Evolutionary conservation across 2,113 vertebrate genomes (phyloP).

Genomic region (Heptranchias perlo): DNA sequence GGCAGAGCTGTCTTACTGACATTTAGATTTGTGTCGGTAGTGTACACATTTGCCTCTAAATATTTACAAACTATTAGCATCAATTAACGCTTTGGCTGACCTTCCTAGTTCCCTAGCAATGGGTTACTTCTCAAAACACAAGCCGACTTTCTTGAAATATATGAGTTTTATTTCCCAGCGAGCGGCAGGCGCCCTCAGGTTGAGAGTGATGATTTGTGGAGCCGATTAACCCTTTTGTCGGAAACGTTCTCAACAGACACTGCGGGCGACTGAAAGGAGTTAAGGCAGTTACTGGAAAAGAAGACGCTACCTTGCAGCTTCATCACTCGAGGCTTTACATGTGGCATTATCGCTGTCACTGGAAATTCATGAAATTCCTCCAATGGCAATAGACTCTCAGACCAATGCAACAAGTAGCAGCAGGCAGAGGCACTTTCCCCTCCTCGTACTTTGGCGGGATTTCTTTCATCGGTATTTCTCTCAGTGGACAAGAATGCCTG

Average conservation of each 20-base stretch:
- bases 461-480: background rate
- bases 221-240: conserved; percentile 45
- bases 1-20: background rate
- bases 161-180: background rate
- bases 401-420: background rate
- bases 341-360: background rate
- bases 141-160: background rate
- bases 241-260: conserved; percentile 57
- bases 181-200: background rate
- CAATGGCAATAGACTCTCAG: background rate
- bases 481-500: background rate
- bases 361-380: background rate
- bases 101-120: background rate
- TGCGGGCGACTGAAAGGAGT: conserved; percentile 67
- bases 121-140: background rate
- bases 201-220: conserved; percentile 9
- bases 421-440: background rate
- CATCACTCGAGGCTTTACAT: background rate
- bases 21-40: background rate
- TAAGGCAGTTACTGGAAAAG: conserved; percentile 44
- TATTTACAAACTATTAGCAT: background rate
- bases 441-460: background rate
- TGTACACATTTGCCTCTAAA: background rate
- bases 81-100: background rate
- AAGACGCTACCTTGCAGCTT: background rate